phyloP scores from a whole-genome alignment of 2,797 vertebrate species.

The Galagoides demidoff region DNA sequence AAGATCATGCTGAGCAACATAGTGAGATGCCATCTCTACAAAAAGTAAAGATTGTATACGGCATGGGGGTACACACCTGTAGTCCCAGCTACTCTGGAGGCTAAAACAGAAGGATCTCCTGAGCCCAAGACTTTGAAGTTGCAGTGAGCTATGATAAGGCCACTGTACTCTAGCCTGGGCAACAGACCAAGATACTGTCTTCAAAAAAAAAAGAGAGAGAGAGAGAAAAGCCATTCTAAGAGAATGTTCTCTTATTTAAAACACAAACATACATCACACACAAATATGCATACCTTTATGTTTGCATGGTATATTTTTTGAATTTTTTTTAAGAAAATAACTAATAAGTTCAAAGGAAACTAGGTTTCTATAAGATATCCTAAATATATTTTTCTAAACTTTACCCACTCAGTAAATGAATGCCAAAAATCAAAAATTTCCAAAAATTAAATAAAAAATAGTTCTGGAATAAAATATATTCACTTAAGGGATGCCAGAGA shows the following conservation, averaged over 20 bases:
- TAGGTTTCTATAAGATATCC: neutral
- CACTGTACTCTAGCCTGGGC: neutral
- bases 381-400: conserved; percentile 1
- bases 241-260: neutral
- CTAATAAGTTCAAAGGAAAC: conserved; percentile 24
- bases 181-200: neutral
- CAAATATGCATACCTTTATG: neutral
- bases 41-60: neutral
- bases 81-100: neutral
- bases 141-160: neutral
- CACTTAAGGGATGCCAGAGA: neutral
- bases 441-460: neutral
- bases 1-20: neutral
- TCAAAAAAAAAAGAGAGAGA: neutral
- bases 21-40: neutral
- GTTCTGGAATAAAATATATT: neutral
- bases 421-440: neutral
- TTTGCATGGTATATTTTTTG: neutral
- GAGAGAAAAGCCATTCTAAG: neutral
- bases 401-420: neutral
- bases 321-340: neutral
- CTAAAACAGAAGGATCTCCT: neutral
- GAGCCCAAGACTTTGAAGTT: neutral
- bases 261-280: neutral
- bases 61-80: neutral